Conservation (phyloP, 2,113 vertebrate species). For the Crocuta crocuta region DNA sequence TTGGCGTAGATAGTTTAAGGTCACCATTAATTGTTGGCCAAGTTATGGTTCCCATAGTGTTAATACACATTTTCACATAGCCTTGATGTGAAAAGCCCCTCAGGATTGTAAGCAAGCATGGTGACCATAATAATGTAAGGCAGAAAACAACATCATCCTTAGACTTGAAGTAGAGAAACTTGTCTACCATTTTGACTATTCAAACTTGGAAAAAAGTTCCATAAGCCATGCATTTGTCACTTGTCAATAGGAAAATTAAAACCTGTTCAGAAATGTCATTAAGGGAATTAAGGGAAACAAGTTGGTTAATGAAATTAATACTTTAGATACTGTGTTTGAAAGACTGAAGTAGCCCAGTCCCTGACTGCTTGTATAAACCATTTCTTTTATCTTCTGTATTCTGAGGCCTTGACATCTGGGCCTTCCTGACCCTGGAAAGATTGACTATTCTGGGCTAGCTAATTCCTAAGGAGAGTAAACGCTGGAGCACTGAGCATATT, state of each 20-base stretch:
- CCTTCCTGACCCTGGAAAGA: background rate
- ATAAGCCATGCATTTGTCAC: background rate
- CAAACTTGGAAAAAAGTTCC: background rate
- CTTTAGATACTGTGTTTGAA: background rate
- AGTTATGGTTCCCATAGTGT: background rate
- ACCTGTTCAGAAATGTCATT: background rate
- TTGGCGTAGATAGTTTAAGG: background rate
- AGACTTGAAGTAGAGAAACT: background rate
- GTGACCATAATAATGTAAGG: background rate
- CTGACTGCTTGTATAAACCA: background rate
- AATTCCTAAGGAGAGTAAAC: background rate
- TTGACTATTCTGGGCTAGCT: background rate
- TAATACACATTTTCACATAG: background rate
- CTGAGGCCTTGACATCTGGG: no score
- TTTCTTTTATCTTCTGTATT: background rate
- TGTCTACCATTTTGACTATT: background rate
- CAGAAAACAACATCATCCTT: background rate
- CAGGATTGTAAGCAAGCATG: background rate
- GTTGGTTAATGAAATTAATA: background rate
- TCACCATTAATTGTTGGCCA: background rate
- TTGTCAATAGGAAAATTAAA: background rate
- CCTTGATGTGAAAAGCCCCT: background rate
- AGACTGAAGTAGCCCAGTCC: rapidly evolving
- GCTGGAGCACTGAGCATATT: background rate
- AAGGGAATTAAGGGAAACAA: background rate